A percentile compares a stretch with the other conserved stretches of the same genome.
Conservation (phyloP, 1,140 invertebrate genomes). For the Oncopodura yosiiana region DNA sequence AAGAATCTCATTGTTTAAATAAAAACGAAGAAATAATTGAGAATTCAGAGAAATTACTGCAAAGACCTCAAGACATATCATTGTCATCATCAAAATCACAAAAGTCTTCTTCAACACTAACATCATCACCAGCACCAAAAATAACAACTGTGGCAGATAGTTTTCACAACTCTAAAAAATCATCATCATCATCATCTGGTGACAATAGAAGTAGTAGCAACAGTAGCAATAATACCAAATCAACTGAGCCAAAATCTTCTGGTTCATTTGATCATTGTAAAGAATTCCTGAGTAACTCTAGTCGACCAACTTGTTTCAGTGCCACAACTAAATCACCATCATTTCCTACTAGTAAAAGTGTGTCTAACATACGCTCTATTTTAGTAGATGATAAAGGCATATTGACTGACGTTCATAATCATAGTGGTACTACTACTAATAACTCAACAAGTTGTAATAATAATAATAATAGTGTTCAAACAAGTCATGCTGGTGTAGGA, state of each 20-base stretch:
- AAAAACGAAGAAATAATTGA: background rate
- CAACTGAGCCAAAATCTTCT: background rate
- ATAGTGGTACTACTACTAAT: slow-evolving; percentile 3
- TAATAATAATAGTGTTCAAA: background rate
- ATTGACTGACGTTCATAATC: slow-evolving; percentile 24
- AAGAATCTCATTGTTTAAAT: background rate
- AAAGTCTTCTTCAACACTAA: slow-evolving; percentile 1
- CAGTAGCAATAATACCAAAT: background rate
- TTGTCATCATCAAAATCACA: background rate
- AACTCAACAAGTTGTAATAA: background rate
- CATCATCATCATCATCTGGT: background rate
- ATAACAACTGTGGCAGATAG: background rate
- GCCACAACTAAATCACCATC: slow-evolving; percentile 1
- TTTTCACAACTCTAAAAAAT: background rate
- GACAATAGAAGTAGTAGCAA: background rate
- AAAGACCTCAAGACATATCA: background rate
- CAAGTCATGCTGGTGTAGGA: background rate
- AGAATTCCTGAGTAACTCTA: slow-evolving; percentile 26
- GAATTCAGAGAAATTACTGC: background rate
- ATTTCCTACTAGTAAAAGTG: slow-evolving; percentile 26
- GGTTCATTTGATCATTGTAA: slow-evolving; percentile 24
- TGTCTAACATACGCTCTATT: slow-evolving; percentile 18
- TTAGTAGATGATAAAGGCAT: slow-evolving; percentile 22
- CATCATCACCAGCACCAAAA: slow-evolving; percentile 6
- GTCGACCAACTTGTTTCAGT: slow-evolving; percentile 7